These are phyloP conservation scores for Lagorchestes hirsutus DNA, from an alignment of 2,797 vertebrate genomes.

Conservation along the genomic window DNA sequence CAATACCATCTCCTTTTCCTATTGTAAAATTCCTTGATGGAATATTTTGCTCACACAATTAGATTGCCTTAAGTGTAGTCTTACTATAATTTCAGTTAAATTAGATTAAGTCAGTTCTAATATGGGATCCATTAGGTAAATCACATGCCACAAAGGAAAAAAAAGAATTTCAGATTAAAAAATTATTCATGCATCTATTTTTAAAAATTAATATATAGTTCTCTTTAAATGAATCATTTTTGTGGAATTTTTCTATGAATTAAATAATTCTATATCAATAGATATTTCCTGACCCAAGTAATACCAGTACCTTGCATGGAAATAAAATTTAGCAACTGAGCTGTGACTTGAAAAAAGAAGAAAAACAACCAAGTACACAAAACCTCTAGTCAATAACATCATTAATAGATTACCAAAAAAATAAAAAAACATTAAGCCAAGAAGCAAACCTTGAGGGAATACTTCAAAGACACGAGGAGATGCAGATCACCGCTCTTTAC, in stretches of 20 bases:
- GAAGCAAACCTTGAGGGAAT: conserved; percentile 25
- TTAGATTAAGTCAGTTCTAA: neutral
- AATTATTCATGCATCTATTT: neutral
- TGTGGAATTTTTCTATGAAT: neutral
- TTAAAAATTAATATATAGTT: neutral
- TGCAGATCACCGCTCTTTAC: conserved; percentile 52
- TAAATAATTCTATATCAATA: neutral
- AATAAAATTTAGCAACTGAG: neutral
- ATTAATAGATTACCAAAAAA: neutral
- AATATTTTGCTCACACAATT: neutral
- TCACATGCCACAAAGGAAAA: neutral
- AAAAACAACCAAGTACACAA: neutral
- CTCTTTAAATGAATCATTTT: neutral
- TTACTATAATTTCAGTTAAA: neutral
- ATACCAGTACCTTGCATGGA: neutral
- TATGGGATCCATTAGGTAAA: neutral
- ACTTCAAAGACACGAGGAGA: conserved; percentile 57
- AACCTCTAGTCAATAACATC: neutral
- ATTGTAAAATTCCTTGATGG: neutral
- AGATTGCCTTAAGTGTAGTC: neutral
- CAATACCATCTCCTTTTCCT: neutral
- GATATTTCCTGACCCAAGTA: neutral
- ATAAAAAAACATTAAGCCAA: conserved; percentile 3
- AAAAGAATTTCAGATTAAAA: neutral
- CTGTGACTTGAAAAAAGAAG: neutral